phyloP scores from a whole-genome alignment of 2,888 invertebrate genomes.

The Bellardia bayeri region DNA sequence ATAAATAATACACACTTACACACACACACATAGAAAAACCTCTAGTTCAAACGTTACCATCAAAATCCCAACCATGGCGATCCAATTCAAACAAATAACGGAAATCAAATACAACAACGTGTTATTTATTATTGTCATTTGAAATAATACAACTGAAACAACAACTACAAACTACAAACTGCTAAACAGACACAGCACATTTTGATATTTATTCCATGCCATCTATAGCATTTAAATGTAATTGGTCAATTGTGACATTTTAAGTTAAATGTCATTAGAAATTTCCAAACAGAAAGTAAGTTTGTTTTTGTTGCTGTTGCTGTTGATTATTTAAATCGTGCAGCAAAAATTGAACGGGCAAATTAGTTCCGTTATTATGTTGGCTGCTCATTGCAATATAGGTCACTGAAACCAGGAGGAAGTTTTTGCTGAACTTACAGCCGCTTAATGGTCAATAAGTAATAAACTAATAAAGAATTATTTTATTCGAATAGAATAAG shows the following conservation, averaged over 20 bases:
- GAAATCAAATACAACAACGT: slow-evolving; percentile 62
- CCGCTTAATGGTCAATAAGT: background rate
- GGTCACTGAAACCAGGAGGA: background rate
- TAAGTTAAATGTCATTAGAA: slow-evolving; percentile 51
- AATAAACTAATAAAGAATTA: no score
- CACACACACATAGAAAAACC: background rate
- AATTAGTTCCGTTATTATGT: slow-evolving; percentile 3
- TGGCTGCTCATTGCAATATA: background rate
- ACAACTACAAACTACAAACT: background rate
- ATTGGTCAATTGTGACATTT: slow-evolving; percentile 62
- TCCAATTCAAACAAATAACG: slow-evolving; percentile 56
- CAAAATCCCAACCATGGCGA: slow-evolving; percentile 39
- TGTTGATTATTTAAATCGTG: background rate
- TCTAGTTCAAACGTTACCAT: slow-evolving; percentile 56
- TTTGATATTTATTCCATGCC: slow-evolving; percentile 25
- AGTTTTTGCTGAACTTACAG: background rate
- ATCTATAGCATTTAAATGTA: slow-evolving; percentile 24
- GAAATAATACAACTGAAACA: slow-evolving; percentile 3
- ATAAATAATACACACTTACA: slow-evolving; percentile 27
- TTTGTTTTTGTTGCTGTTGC: background rate
- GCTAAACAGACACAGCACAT: background rate
- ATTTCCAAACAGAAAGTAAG: slow-evolving; percentile 45
- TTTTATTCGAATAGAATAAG: background rate
- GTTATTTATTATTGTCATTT: slow-evolving; percentile 57
- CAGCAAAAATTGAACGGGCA: background rate